Percentiles rank a stretch among this genome's conserved stretches.
These are phyloP conservation scores for Apodemus sylvaticus DNA, from an alignment of 2,113 vertebrate genomes.

Conservation along the genomic window DNA sequence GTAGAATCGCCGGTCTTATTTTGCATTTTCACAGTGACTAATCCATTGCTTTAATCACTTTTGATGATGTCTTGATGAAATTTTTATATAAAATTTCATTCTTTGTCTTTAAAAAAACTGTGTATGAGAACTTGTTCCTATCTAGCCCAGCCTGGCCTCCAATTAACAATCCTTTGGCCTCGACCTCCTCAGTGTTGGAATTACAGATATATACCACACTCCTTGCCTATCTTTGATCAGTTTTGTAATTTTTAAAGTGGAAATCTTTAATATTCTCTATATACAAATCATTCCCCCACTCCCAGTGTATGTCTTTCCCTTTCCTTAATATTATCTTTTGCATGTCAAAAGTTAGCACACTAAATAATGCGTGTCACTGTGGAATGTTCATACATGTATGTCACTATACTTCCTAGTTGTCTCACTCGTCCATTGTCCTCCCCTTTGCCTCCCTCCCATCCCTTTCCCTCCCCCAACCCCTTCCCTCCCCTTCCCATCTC, in stretches of 20 bases:
- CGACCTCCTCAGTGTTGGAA: neutral
- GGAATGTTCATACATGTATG: too few species aligned
- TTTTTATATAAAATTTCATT: neutral
- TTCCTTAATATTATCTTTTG: too few species aligned
- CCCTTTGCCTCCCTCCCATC: too few species aligned
- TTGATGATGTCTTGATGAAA: neutral
- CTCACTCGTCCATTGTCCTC: too few species aligned
- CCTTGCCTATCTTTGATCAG: neutral
- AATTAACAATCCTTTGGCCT: neutral
- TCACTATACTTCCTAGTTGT: too few species aligned
- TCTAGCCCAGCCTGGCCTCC: neutral
- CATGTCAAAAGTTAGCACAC: too few species aligned
- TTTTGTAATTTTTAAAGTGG: neutral
- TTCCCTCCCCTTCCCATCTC: neutral
- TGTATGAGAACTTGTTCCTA: neutral
- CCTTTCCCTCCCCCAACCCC: too few species aligned
- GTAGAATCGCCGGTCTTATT: neutral
- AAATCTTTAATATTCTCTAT: neutral
- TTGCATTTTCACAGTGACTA: neutral
- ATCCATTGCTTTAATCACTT: neutral
- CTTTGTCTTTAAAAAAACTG: neutral
- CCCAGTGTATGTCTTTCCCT: neutral
- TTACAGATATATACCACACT: neutral
- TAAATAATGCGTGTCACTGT: neutral
- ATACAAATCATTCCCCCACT: neutral